Percentiles rank a stretch among this genome's conserved stretches.
Evolutionary conservation across 2,888 invertebrate genomes (phyloP).

Genomic region (Tachina lurida): DNA sequence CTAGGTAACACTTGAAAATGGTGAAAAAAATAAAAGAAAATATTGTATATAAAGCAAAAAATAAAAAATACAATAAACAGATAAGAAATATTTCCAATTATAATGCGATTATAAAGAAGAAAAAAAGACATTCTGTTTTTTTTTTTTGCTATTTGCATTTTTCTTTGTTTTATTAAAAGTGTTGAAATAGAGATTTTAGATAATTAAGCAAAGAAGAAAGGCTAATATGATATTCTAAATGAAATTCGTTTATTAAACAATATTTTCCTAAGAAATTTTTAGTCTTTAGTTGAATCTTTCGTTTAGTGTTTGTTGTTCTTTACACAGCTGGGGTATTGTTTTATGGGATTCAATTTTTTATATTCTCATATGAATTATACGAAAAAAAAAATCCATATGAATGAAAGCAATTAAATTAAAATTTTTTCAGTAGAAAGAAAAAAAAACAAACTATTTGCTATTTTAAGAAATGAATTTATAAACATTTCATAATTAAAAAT

Average conservation of each 20-base stretch:
- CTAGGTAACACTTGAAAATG: constrained; percentile 9
- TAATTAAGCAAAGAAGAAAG: not conserved
- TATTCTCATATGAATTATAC: constrained; percentile 15
- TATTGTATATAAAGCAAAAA: constrained; percentile 7
- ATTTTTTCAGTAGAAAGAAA: not conserved
- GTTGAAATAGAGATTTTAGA: constrained; percentile 10
- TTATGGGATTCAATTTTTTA: not conserved
- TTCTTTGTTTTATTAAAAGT: not conserved
- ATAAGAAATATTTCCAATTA: constrained; percentile 72
- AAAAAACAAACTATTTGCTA: not conserved
- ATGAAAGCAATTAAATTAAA: constrained; percentile 11
- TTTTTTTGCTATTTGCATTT: not conserved
- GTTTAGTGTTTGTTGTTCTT: not conserved
- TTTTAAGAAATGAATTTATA: constrained; percentile 38
- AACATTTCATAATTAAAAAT: constrained; percentile 12
- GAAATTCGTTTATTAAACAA: not conserved
- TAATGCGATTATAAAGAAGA: constrained; percentile 78
- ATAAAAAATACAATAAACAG: constrained; percentile 16
- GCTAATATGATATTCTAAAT: not conserved
- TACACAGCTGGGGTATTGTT: not conserved
- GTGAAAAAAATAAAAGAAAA: not conserved
- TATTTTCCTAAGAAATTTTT: not conserved
- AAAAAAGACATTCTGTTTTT: not conserved
- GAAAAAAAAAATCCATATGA: not conserved
- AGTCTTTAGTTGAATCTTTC: not conserved